These are phyloP conservation scores for Lamproptera curius DNA, from an alignment of 2,888 invertebrate genomes.

Conservation along the genomic window DNA sequence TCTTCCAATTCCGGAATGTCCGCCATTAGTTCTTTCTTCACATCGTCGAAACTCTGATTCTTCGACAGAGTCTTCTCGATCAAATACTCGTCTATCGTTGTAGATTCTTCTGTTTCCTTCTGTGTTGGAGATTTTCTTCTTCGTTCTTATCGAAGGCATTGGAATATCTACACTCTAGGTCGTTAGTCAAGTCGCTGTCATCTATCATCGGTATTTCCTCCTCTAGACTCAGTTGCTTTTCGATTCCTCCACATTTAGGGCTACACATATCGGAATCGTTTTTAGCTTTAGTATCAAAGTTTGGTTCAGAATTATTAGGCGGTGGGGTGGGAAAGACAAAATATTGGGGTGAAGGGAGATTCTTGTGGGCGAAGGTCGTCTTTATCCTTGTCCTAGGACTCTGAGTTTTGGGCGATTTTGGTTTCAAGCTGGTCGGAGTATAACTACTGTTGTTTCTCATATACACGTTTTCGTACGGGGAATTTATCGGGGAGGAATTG, in stretches of 20 bases:
- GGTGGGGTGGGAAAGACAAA: slow-evolving; percentile 70
- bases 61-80: slow-evolving; percentile 37
- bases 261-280: slow-evolving; percentile 13
- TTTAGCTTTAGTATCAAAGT: slow-evolving; percentile 31
- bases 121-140: slow-evolving; percentile 26
- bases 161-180: slow-evolving; percentile 65
- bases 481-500: slow-evolving; percentile 48
- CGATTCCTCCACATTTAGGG: slow-evolving; percentile 54
- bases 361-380: slow-evolving; percentile 75
- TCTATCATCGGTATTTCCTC: slow-evolving; percentile 77
- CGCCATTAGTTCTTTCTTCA: slow-evolving; percentile 70
- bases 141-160: slow-evolving; percentile 31
- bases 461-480: slow-evolving; percentile 81
- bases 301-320: slow-evolving; percentile 47
- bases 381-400: slow-evolving; percentile 81
- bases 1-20: slow-evolving; percentile 73
- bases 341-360: slow-evolving; percentile 67
- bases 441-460: slow-evolving; percentile 48
- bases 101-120: slow-evolving; percentile 19
- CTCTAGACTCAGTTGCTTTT: slow-evolving; percentile 70
- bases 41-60: slow-evolving; percentile 69
- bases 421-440: slow-evolving; percentile 49
- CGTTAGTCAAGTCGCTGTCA: slow-evolving; percentile 62
- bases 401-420: slow-evolving; percentile 68
- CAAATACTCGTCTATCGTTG: slow-evolving; percentile 12